Percentiles rank a stretch among this genome's conserved stretches.
phyloP scores from a whole-genome alignment of 2,113 vertebrate species.

The Passer montanus region DNA sequence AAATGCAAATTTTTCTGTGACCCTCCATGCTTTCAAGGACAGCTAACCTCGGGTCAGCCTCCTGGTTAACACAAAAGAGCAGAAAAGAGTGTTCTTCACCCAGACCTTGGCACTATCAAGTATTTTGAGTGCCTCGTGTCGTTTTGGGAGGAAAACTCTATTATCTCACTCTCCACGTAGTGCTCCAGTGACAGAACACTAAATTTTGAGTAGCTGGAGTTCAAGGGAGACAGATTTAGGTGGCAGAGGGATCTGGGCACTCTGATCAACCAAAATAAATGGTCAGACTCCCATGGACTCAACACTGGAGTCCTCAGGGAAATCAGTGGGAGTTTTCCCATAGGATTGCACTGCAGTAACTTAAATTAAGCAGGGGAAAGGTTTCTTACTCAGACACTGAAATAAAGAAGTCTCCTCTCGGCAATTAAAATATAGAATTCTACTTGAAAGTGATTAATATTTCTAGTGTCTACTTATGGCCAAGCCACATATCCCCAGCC shows the following conservation, averaged over 20 bases:
- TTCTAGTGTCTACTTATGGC: slow-evolving; percentile 12
- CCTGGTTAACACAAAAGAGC: not conserved
- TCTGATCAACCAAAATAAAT: slow-evolving; percentile 24
- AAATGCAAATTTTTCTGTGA: not conserved
- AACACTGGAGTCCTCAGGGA: not conserved
- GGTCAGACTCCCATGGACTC: not conserved
- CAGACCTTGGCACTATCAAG: not conserved
- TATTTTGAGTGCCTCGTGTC: not conserved
- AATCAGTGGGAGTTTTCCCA: slow-evolving; percentile 45
- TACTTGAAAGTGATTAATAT: slow-evolving; percentile 63
- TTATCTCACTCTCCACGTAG: not conserved
- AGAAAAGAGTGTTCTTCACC: slow-evolving; percentile 23
- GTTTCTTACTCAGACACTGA: not conserved
- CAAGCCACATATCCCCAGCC: slow-evolving; percentile 9
- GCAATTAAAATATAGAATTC: slow-evolving; percentile 64
- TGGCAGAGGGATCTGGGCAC: not conserved
- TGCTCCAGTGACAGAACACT: not conserved
- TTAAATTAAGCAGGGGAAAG: slow-evolving; percentile 30
- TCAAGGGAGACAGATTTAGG: slow-evolving; percentile 5
- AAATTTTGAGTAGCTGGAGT: slow-evolving; percentile 5
- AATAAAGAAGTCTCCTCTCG: slow-evolving; percentile 42
- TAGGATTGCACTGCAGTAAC: not conserved
- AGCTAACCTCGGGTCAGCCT: not conserved
- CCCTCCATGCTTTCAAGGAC: not conserved
- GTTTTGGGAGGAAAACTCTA: not conserved